These are phyloP conservation scores for Hetaerina titia DNA, from an alignment of 2,888 invertebrate genomes.

Conservation along the genomic window DNA sequence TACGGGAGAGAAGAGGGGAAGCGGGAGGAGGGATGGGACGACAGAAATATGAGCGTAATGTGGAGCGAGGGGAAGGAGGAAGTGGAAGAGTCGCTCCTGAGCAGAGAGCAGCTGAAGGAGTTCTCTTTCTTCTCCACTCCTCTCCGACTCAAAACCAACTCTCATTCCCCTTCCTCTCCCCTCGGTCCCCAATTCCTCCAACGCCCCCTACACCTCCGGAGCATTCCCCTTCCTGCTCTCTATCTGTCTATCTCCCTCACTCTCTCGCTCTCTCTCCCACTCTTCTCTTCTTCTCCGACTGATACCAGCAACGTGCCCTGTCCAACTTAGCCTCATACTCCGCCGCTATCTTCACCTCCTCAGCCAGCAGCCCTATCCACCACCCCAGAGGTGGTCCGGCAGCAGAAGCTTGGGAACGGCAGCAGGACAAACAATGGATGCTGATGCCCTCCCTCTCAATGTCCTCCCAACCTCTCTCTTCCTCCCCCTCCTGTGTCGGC, in stretches of 20 bases:
- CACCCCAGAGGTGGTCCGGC: neutral
- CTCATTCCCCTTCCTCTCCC: neutral
- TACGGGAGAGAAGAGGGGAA: neutral
- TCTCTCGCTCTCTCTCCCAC: neutral
- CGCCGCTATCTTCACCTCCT: neutral
- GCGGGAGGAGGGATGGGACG: neutral
- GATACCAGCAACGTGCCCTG: neutral
- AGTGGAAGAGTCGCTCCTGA: neutral
- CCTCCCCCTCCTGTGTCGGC: neutral
- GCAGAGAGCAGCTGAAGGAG: neutral
- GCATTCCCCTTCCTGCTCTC: neutral
- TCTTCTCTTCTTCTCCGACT: neutral
- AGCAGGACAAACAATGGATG: conserved; percentile 53
- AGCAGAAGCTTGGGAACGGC: neutral
- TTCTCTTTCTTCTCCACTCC: neutral
- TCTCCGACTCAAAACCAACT: no score
- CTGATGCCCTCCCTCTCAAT: neutral
- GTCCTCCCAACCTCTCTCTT: neutral
- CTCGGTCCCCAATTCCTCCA: neutral
- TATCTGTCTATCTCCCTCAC: neutral
- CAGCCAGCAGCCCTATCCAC: neutral
- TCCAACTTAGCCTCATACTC: neutral
- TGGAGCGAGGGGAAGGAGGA: conserved; percentile 18
- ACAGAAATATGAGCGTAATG: conserved; percentile 13
- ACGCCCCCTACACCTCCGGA: neutral